Conservation (phyloP, 1,140 invertebrate genomes). For the Sycophila sp. region DNA sequence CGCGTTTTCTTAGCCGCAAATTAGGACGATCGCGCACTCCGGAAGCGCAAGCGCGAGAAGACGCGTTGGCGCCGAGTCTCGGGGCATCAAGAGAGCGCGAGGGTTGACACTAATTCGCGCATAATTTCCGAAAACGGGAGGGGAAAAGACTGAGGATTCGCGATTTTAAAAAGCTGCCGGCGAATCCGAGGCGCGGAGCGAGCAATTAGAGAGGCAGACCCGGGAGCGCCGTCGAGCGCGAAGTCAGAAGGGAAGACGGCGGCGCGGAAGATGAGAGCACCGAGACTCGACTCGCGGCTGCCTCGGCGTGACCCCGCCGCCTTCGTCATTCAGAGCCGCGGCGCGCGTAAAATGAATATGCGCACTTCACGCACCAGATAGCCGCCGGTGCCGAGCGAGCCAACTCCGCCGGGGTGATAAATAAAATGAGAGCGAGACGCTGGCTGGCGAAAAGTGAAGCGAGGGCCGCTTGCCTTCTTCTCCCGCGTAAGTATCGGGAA, state of each 20-base stretch:
- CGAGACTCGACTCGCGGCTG: neutral
- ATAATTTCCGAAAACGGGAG: constrained; percentile 21
- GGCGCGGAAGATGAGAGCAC: neutral
- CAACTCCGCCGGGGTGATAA: neutral
- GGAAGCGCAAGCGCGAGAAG: constrained; percentile 1
- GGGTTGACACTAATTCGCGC: constrained; percentile 14
- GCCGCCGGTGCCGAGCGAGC: neutral
- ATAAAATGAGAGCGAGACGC: neutral
- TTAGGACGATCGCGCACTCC: neutral
- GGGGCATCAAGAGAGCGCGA: neutral
- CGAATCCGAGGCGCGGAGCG: neutral
- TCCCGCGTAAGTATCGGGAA: no score
- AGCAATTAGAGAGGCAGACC: constrained; percentile 6
- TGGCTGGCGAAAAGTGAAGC: neutral
- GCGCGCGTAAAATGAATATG: constrained; percentile 25
- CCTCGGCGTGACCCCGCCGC: no score
- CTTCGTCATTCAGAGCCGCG: no score
- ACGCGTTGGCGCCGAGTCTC: neutral
- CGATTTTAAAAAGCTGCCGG: neutral
- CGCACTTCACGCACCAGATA: constrained; percentile 53
- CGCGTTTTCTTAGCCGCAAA: no score
- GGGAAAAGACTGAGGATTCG: neutral
- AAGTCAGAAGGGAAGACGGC: constrained; percentile 20
- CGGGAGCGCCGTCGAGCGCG: constrained; percentile 25
- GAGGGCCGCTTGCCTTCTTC: no score